Evolutionary conservation across 2,797 vertebrate species (phyloP).

Genomic region (Potorous gilbertii): DNA sequence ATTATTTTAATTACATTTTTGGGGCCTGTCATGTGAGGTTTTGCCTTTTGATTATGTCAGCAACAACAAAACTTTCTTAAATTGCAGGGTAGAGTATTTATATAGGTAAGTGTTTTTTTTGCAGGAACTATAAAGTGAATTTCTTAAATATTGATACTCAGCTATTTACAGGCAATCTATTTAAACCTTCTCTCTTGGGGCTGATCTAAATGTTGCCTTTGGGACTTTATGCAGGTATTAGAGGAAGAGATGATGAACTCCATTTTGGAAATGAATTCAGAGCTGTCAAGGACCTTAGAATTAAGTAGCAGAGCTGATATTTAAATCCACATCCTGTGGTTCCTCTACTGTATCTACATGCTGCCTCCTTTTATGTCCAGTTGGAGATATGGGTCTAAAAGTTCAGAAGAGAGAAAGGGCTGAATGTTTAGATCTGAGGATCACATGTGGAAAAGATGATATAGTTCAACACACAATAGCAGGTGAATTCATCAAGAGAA

Average conservation of each 20-base stretch:
- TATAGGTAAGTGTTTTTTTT: not conserved
- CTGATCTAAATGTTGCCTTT: not conserved
- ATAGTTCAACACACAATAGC: not conserved
- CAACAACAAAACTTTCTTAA: not conserved
- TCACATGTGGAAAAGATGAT: not conserved
- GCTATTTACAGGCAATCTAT: not conserved
- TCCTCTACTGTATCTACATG: not conserved
- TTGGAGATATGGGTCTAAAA: not conserved
- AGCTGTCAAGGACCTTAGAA: not conserved
- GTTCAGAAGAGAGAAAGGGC: not conserved
- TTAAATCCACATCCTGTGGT: not conserved
- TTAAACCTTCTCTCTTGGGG: not conserved
- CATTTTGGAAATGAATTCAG: not conserved
- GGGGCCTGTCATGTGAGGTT: not conserved
- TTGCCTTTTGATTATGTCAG: not conserved
- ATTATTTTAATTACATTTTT: not conserved
- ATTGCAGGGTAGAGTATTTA: not conserved
- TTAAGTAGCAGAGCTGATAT: not conserved
- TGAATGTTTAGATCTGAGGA: not conserved
- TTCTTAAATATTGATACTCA: not conserved
- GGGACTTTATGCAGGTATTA: not conserved
- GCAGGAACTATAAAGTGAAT: not conserved
- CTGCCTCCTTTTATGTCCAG: not conserved
- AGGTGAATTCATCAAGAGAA: not conserved
- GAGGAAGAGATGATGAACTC: not conserved